Evolutionary conservation across 2,888 invertebrate genomes (phyloP).

Genomic region (Polymixis lichenea): DNA sequence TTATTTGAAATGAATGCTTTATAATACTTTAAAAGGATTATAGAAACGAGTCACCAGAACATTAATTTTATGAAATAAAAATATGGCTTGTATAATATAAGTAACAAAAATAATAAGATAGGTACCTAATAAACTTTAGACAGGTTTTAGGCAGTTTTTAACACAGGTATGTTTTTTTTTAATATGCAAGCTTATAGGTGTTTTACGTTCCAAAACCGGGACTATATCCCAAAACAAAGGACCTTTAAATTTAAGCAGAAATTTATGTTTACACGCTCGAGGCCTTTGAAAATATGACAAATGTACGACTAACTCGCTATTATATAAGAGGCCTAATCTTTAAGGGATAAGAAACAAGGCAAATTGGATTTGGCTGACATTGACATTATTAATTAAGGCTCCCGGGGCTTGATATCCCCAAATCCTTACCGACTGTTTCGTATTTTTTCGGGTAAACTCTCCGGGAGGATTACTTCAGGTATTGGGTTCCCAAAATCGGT

Average conservation of each 20-base stretch:
- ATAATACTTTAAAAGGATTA: too few relatives aligned
- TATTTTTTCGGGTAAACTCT: constrained; percentile 56
- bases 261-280: constrained; percentile 13
- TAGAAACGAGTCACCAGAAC: too few relatives aligned
- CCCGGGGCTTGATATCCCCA: constrained; percentile 43
- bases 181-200: background rate
- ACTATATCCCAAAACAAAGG: constrained; percentile 18
- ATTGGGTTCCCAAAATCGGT: constrained; percentile 26
- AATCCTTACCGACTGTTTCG: constrained; percentile 61
- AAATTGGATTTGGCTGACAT: constrained; percentile 64
- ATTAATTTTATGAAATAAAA: too few relatives aligned
- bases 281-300: constrained; percentile 52
- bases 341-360: constrained; percentile 58
- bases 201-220: background rate
- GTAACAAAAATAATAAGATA: too few relatives aligned
- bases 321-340: constrained; percentile 52
- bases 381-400: constrained; percentile 65
- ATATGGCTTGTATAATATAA: too few relatives aligned
- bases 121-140: background rate
- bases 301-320: constrained; percentile 47
- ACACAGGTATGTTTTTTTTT: background rate
- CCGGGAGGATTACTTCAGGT: constrained; percentile 35
- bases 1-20: background rate
- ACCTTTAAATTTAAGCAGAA: background rate
- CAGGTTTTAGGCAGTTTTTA: background rate